Evolutionary conservation across 2,797 vertebrate genomes (phyloP).

Genomic region (Muscicapa striata): DNA sequence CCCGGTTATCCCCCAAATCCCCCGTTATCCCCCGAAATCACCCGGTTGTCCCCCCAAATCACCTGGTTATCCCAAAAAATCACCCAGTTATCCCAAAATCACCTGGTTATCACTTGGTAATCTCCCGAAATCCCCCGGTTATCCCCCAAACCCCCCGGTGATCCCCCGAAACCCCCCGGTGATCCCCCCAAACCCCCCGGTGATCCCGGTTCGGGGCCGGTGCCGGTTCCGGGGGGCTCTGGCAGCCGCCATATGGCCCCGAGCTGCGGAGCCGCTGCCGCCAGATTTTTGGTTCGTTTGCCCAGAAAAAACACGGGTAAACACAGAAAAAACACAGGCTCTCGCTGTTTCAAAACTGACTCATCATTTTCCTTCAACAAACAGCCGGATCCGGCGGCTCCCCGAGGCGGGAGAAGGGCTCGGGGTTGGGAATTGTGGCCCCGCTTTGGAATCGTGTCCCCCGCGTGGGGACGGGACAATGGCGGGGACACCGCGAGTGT

Average conservation of each 20-base stretch:
- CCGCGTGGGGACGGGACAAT: rapidly evolving
- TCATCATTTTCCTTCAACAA: conserved; percentile 30
- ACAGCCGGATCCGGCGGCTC: neutral
- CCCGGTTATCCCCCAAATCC: too few relatives aligned
- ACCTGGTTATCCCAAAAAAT: too few relatives aligned
- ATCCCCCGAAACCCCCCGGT: too few relatives aligned
- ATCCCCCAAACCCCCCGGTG: too few relatives aligned
- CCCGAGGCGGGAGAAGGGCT: neutral
- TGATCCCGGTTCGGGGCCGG: too few relatives aligned
- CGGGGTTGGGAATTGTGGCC: neutral
- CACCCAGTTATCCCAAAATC: too few relatives aligned
- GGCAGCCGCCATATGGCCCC: conserved; percentile 16
- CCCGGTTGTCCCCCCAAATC: too few relatives aligned
- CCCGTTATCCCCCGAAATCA: too few relatives aligned
- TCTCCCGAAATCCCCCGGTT: too few relatives aligned
- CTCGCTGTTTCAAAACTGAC: conserved; percentile 10
- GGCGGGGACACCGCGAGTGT: rapidly evolving
- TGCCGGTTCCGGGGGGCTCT: neutral
- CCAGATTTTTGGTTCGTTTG: conserved; percentile 12
- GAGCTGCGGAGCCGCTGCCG: neutral
- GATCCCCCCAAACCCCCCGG: too few relatives aligned
- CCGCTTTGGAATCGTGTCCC: too few relatives aligned
- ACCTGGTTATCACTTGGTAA: too few relatives aligned
- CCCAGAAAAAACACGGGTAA: conserved; percentile 29
- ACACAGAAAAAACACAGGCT: conserved; percentile 49